Percentiles rank a stretch among this genome's conserved stretches.
phyloP scores from a whole-genome alignment of 2,113 vertebrate species.

The Neolamprologus brichardi region DNA sequence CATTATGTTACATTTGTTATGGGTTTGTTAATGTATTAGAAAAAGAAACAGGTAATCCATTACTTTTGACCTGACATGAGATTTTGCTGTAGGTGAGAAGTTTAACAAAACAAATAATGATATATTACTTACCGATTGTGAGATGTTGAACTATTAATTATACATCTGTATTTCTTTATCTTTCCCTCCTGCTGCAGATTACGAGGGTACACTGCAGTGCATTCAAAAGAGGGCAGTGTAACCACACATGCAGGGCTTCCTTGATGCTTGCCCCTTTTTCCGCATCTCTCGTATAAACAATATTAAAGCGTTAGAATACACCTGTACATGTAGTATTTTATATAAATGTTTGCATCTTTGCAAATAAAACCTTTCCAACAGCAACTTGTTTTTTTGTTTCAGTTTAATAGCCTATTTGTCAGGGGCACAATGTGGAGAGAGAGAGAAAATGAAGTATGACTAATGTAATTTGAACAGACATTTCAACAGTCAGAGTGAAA shows the following conservation, averaged over 20 bases:
- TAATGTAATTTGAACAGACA: slow-evolving; percentile 22
- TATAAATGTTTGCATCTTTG: neutral
- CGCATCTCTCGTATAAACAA: neutral
- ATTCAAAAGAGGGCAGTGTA: slow-evolving; percentile 65
- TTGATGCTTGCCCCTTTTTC: neutral
- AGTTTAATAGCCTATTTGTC: slow-evolving; percentile 1
- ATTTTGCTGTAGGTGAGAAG: neutral
- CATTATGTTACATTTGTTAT: neutral
- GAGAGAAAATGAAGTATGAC: neutral
- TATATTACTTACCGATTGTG: neutral
- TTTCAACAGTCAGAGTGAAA: slow-evolving; percentile 31
- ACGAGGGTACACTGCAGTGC: neutral
- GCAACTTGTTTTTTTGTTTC: neutral
- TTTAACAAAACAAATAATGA: neutral
- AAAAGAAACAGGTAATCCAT: neutral
- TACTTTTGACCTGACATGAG: neutral
- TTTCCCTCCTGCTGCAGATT: neutral
- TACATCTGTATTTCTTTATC: neutral
- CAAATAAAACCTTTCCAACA: neutral
- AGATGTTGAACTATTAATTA: neutral
- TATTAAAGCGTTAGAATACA: neutral
- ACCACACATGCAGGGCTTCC: slow-evolving; percentile 27
- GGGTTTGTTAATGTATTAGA: neutral
- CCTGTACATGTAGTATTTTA: neutral
- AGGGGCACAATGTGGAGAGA: neutral